Conservation (phyloP, 2,113 vertebrate species). For the Ginglymostoma cirratum region DNA sequence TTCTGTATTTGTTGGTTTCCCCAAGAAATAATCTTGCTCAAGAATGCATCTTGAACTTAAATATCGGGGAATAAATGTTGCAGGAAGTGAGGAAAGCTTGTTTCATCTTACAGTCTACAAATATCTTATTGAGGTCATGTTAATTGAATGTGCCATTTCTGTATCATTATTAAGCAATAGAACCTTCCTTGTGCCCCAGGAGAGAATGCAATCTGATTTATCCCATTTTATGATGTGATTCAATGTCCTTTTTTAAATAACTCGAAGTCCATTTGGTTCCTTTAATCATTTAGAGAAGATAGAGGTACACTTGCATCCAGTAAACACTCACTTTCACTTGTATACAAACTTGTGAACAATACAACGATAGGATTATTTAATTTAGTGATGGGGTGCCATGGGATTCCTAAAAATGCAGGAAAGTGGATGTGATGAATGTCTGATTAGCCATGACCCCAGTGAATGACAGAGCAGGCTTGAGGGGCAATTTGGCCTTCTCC, state of each 20-base stretch:
- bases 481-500: no score
- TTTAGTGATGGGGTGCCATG: neutral
- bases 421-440: no score
- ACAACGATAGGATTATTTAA: neutral
- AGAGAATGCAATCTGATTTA: neutral
- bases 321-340: neutral
- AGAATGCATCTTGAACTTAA: neutral
- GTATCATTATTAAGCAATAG: constrained; percentile 16
- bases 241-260: neutral
- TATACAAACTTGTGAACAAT: neutral
- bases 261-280: neutral
- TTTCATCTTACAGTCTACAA: neutral
- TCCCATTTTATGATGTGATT: constrained; percentile 16
- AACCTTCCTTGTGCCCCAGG: neutral
- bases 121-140: constrained; percentile 19
- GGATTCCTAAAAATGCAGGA: no score
- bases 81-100: neutral
- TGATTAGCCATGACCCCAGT: no score
- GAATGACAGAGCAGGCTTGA: no score
- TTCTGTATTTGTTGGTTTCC: neutral
- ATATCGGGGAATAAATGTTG: neutral
- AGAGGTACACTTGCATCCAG: neutral
- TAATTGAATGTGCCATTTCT: constrained; percentile 36
- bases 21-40: neutral
- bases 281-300: neutral